Base-by-base conservation (phyloP, 2,797 vertebrate genomes). In the Tragopan temminckii region DNA sequence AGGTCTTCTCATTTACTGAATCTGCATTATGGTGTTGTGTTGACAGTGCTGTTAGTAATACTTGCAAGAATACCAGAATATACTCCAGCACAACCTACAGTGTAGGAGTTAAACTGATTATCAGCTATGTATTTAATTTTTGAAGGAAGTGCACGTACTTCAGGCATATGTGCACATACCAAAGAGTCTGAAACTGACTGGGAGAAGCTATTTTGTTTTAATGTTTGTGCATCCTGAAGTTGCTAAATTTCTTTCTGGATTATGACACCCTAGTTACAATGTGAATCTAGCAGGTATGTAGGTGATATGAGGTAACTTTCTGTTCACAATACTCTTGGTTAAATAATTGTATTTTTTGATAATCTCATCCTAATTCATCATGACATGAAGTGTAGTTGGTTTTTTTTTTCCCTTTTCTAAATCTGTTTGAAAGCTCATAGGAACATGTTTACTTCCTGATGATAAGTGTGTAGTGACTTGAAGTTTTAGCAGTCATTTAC, bases 191-290 rank as follows among this genome's bases (percentile, higher is more conserved):
- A 50, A 89, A 43, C 45, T 24, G 38, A 31, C 45, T 83, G 87
- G 38, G 14, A 91, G 58, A 80, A 93, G n/a, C 45, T 62, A 5
- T 62, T 88, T 88, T 79, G 20, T 67, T 21, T 52, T 72, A 52
- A 46, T 0, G 0, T 15, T 59, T 57, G 17, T 59, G 12, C 29
- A 5, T 64, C 74, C 11, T 3, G 7, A 11, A 7, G 58, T 77
- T 38, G 33, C 76, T 92, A 25, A 88, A 7, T 25, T 81, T 82
- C 36, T 48, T 84, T 72, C 23, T 3, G 31, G 50, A 18, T 70
- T 94, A 7, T 74, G 42, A 29, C 31, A 8, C 15, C 5, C 1
- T 11, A 31, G 48, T 80, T 85, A 5, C 1, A 83, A 31, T 64
- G 88, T 27, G 50, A 9, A 63, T 62, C 35, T 24, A 80, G 61